Conservation (phyloP, 2,888 invertebrate genomes). For the Euplagia quadripunctaria region DNA sequence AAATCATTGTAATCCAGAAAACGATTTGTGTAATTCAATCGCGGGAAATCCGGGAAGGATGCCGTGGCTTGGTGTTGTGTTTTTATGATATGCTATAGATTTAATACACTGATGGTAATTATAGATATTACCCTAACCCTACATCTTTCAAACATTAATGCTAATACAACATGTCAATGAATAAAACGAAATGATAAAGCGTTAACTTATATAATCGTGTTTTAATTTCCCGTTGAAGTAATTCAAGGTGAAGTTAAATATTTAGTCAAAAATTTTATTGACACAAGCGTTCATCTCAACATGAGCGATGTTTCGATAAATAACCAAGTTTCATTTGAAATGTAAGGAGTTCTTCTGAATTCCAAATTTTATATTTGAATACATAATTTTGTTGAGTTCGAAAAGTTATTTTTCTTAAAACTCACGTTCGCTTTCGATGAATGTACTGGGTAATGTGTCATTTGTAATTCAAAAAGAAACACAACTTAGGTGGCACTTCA, state of each 20-base stretch:
- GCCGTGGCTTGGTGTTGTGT: neutral
- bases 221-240: constrained; percentile 18
- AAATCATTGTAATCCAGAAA: too few species aligned
- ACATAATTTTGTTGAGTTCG: constrained; percentile 66
- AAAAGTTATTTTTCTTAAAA: constrained; percentile 67
- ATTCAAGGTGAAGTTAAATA: constrained; percentile 41
- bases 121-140: too few species aligned
- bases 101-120: too few species aligned
- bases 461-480: constrained; percentile 52
- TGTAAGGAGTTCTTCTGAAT: constrained; percentile 66
- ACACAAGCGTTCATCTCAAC: constrained; percentile 22
- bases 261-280: constrained; percentile 30
- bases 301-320: constrained; percentile 56
- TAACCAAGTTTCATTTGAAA: constrained; percentile 58
- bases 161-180: neutral
- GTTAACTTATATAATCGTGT: neutral
- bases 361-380: constrained; percentile 71
- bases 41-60: neutral
- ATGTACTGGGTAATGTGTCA: constrained; percentile 51
- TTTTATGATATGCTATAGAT: neutral
- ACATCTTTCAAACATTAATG: neutral
- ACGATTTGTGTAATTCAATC: too few species aligned
- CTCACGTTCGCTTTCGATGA: constrained; percentile 52
- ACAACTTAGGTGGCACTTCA: constrained; percentile 42
- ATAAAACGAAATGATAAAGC: neutral